phyloP scores from a whole-genome alignment of 1,140 invertebrate genomes.

The Drosophila ambigua region DNA sequence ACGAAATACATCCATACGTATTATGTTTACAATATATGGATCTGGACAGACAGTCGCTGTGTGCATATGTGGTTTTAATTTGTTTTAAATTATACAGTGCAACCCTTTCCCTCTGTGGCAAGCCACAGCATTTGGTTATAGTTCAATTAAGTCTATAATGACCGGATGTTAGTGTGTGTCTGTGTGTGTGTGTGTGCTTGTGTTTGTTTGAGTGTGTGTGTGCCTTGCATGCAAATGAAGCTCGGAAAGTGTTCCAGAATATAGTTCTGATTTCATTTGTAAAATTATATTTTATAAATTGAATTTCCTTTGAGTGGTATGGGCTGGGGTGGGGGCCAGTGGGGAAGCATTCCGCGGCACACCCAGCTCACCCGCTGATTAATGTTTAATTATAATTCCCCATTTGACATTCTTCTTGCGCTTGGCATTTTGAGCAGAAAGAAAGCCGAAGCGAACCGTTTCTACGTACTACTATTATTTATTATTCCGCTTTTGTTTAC shows the following conservation, averaged over 20 bases:
- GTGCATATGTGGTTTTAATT: slow-evolving; percentile 67
- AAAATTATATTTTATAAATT: slow-evolving; percentile 32
- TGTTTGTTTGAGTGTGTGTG: neutral
- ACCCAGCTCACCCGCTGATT: slow-evolving; percentile 17
- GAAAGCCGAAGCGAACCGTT: slow-evolving; percentile 29
- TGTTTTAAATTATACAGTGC: slow-evolving; percentile 76
- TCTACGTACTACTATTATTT: slow-evolving; percentile 54
- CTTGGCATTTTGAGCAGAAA: slow-evolving; percentile 23
- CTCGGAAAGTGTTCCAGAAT: slow-evolving; percentile 13
- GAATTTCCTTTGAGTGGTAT: slow-evolving; percentile 17
- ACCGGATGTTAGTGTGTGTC: slow-evolving; percentile 50
- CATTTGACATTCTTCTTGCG: slow-evolving; percentile 43
- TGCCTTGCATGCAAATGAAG: slow-evolving; percentile 67
- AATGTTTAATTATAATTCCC: slow-evolving; percentile 63
- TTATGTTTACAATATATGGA: slow-evolving; percentile 17
- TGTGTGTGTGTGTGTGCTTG: slow-evolving; percentile 6
- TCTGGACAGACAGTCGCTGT: slow-evolving; percentile 23
- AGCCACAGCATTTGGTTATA: slow-evolving; percentile 53
- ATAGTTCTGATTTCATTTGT: slow-evolving; percentile 30
- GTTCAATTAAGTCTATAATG: slow-evolving; percentile 76
- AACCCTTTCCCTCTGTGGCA: slow-evolving; percentile 44
- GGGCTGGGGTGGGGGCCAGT: slow-evolving; percentile 8
- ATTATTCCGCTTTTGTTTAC: slow-evolving; percentile 73
- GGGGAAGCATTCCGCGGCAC: neutral
- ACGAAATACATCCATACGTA: neutral